Conservation (phyloP, 2,113 vertebrate species). For the Bos indicus region DNA sequence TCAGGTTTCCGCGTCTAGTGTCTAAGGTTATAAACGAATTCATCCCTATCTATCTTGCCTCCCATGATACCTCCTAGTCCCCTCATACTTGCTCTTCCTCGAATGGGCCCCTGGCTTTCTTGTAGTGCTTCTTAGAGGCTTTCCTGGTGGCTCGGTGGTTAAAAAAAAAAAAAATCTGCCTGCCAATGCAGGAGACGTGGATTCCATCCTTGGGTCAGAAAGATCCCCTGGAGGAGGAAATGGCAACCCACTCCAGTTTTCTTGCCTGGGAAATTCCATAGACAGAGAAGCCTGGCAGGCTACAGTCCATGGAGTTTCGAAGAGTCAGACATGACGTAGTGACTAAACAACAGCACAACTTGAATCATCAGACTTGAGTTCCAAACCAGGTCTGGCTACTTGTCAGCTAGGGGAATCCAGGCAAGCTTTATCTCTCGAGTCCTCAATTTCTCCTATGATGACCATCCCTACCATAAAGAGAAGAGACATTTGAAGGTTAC, state of each 20-base stretch:
- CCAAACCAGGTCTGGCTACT: background rate
- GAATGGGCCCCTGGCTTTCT: background rate
- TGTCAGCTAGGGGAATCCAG: background rate
- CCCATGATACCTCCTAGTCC: too few species aligned
- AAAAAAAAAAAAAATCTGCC: background rate
- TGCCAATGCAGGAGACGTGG: background rate
- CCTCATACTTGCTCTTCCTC: background rate
- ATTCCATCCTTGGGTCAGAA: background rate
- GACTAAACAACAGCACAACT: background rate
- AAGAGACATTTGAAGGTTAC: background rate
- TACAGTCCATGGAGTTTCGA: background rate
- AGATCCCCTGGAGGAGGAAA: background rate
- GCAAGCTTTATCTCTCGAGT: background rate
- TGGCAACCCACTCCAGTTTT: background rate
- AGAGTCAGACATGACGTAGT: background rate
- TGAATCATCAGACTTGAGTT: background rate
- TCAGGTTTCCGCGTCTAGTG: background rate
- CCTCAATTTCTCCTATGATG: background rate
- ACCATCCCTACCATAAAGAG: background rate
- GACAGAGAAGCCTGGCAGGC: background rate
- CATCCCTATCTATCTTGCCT: background rate
- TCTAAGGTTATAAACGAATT: background rate
- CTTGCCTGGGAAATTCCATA: background rate
- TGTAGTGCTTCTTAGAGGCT: background rate
- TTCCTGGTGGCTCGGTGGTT: background rate